These are phyloP conservation scores for Actinernus sp. DNA, from an alignment of 92 coral and sea anemone genomes.

Conservation along the genomic window DNA sequence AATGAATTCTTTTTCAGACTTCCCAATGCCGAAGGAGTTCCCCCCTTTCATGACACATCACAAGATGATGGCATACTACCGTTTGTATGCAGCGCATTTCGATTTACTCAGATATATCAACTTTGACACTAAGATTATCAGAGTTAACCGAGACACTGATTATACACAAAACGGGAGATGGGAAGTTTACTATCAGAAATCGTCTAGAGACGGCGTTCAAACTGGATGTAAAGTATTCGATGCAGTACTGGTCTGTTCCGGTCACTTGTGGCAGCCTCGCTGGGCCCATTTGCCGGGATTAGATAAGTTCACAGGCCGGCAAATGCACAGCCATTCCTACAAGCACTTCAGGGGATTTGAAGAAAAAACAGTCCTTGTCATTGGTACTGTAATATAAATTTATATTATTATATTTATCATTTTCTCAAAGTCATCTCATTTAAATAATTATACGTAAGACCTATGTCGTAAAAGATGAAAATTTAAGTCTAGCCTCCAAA, in stretches of 20 bases:
- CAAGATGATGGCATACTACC: conserved; percentile 27
- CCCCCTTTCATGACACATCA: conserved; percentile 41
- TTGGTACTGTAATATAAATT: too few relatives aligned
- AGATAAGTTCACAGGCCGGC: conserved; percentile 63
- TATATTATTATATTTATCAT: too few relatives aligned
- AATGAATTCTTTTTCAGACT: conserved; percentile 42
- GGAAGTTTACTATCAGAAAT: conserved; percentile 42
- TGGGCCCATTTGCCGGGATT: conserved; percentile 58
- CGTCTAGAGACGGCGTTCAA: not conserved
- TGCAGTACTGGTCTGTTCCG: conserved; percentile 85
- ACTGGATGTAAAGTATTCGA: conserved; percentile 47
- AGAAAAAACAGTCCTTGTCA: conserved; percentile 69
- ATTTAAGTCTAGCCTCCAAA: too few relatives aligned
- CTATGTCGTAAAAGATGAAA: too few relatives aligned
- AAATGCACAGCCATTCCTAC: conserved; percentile 81
- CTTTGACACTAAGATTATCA: conserved; percentile 54
- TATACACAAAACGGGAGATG: conserved; percentile 60
- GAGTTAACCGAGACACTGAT: conserved; percentile 41
- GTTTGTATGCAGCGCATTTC: conserved; percentile 35
- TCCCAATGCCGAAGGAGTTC: conserved; percentile 53
- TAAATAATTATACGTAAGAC: too few relatives aligned
- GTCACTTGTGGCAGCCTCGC: conserved; percentile 76
- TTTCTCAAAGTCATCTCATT: too few relatives aligned
- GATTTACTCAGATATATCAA: conserved; percentile 33
- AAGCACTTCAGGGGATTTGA: conserved; percentile 63